Conservation (phyloP, 2,113 vertebrate species). For the Odocoileus virginianus region DNA sequence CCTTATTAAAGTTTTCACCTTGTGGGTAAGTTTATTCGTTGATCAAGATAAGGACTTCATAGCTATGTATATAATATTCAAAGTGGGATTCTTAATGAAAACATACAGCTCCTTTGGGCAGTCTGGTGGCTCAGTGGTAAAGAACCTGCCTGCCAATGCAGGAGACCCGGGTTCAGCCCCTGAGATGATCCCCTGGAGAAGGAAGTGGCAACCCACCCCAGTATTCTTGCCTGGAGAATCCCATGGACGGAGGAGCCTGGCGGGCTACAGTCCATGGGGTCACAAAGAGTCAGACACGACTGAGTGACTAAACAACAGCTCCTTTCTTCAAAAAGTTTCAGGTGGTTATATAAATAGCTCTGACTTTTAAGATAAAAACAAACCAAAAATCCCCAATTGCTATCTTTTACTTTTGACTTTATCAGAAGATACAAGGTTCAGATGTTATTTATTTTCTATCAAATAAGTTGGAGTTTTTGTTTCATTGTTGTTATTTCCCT, state of each 20-base stretch:
- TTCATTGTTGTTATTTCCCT: not conserved
- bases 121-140: not conserved
- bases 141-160: not conserved
- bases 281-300: not conserved
- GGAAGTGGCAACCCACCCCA: not conserved
- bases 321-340: not conserved
- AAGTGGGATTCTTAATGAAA: not conserved
- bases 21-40: not conserved
- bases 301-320: not conserved
- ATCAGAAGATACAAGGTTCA: not conserved
- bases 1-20: not conserved
- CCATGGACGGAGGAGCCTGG: not conserved
- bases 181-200: not conserved
- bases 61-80: not conserved
- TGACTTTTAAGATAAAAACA: not conserved
- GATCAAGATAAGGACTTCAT: not conserved
- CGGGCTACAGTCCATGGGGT: rapidly evolving
- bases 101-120: not conserved
- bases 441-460: not conserved
- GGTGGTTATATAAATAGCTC: not conserved
- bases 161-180: not conserved
- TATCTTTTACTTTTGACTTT: not conserved
- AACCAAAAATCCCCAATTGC: not conserved
- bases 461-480: not conserved
- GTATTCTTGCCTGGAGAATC: not conserved